Evolutionary conservation across 1,140 invertebrate species (phyloP).

Genomic region (Ips typographus): DNA sequence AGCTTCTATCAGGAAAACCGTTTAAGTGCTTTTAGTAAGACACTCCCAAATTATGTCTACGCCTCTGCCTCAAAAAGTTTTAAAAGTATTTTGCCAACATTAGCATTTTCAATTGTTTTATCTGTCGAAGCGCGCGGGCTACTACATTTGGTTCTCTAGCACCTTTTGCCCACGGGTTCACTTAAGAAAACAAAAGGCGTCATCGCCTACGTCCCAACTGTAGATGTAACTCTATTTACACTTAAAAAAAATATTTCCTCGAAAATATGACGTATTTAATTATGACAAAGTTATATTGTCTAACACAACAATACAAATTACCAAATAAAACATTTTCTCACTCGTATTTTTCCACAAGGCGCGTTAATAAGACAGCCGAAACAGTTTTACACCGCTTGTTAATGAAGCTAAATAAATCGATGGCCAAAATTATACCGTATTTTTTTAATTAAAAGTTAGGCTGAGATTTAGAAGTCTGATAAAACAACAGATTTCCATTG

Average conservation of each 20-base stretch:
- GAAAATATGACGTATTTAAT: background rate
- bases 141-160: slow-evolving; percentile 9
- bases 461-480: background rate
- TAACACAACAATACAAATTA: background rate
- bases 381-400: slow-evolving; percentile 11
- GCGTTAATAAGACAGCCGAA: slow-evolving; percentile 3
- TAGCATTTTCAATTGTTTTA: slow-evolving; percentile 12
- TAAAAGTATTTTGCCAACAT: slow-evolving; percentile 8
- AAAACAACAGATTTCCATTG: background rate
- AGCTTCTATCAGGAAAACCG: slow-evolving; percentile 4
- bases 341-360: background rate
- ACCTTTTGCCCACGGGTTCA: slow-evolving; percentile 5
- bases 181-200: background rate
- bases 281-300: slow-evolving; percentile 4
- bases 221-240: background rate
- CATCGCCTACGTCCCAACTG: background rate
- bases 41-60: background rate
- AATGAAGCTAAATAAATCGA: slow-evolving; percentile 11
- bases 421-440: slow-evolving; percentile 24
- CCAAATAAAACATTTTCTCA: background rate
- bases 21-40: slow-evolving; percentile 1
- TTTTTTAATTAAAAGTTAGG: slow-evolving; percentile 13
- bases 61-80: slow-evolving; percentile 1
- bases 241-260: background rate
- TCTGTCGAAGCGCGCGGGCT: background rate